These are phyloP conservation scores for Drosophila repleta DNA, from an alignment of 1,140 invertebrate genomes.

Conservation along the genomic window DNA sequence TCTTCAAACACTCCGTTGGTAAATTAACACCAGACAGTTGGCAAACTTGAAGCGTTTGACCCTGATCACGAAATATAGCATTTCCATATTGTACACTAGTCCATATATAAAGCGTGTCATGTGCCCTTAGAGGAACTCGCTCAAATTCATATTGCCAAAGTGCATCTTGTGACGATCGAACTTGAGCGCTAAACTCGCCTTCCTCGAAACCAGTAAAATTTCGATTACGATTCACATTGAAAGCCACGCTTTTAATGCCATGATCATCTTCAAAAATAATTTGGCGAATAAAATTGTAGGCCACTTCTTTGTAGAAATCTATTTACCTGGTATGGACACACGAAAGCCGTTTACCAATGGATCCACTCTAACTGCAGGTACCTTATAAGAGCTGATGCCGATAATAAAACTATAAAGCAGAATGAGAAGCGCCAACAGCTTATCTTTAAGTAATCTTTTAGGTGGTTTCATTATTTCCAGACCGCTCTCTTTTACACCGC, in stretches of 20 bases:
- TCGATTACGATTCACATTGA: slow-evolving; percentile 75
- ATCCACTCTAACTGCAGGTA: slow-evolving; percentile 56
- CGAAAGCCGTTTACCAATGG: slow-evolving; percentile 58
- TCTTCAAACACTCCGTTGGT: slow-evolving; percentile 28
- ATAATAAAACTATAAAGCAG: background rate
- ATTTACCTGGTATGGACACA: slow-evolving; percentile 71
- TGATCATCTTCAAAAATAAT: slow-evolving; percentile 51
- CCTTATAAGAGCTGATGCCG: slow-evolving; percentile 43
- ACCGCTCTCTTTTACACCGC: slow-evolving; percentile 20
- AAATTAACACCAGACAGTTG: slow-evolving; percentile 39
- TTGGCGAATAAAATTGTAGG: background rate
- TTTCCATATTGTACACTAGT: slow-evolving; percentile 68
- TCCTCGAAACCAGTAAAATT: slow-evolving; percentile 65
- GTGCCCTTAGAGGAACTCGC: slow-evolving; percentile 38
- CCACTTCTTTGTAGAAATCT: background rate
- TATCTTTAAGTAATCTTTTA: slow-evolving; percentile 5
- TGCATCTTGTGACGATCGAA: slow-evolving; percentile 43
- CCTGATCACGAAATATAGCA: slow-evolving; percentile 53
- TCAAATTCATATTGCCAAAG: slow-evolving; percentile 56
- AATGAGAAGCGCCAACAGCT: slow-evolving; percentile 26
- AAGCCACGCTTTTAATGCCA: slow-evolving; percentile 68
- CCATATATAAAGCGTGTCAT: slow-evolving; percentile 68
- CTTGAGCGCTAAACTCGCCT: slow-evolving; percentile 56
- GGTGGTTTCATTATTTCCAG: background rate
- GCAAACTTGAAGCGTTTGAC: slow-evolving; percentile 40